Base-by-base conservation (phyloP, 2,888 invertebrate genomes). In the Drosophila maculinotata region DNA sequence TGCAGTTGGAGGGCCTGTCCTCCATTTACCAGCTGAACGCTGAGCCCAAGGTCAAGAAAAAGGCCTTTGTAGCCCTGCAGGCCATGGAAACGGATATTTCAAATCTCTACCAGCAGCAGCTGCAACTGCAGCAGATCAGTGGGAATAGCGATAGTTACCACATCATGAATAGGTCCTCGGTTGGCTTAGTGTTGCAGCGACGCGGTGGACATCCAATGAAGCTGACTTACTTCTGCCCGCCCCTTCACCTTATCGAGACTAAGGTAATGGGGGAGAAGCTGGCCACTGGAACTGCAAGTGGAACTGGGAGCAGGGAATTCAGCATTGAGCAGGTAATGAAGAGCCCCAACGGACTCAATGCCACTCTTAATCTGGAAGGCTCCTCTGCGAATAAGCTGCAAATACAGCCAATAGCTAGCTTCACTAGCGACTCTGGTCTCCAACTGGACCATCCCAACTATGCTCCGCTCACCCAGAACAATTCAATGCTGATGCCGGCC, bases 21-120 rank as follows among this genome's bases (percentile, higher is more conserved):
- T 96, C 97, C 12, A 97, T 98, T 60, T 99, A 98, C 91, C 97
- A 98, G 90, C 92, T 99, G 9, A 97, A 97, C 92, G 97, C 97
- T 8, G 98, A 99, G 89, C 98, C 98, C 90, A 98, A 97, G 92
- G 95, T 97, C 7, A 98, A 84, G 28, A 89, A 96, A 75, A 98
- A 98, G 92, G 98, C 98, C 1, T 98, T 97, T 89, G 95, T 96
- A 87, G 97, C 98, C 10, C 92, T 99, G 49, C 97, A 97, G 89
- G 97, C 97, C 28, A 93, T 99, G 82, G 98, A 98, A 92, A 94
- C 96, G 17, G 98, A 99, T 92, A 93, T 99, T 58, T 95, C 94
- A 76, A 95, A 95, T 47, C 91, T 98, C 71, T 95, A 96, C 33
- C 96, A 97, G 83, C 91, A 96, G 23, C 96, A 97, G 82, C 91